phyloP scores from a whole-genome alignment of 1,140 invertebrate species.

The Solenopsis invicta region DNA sequence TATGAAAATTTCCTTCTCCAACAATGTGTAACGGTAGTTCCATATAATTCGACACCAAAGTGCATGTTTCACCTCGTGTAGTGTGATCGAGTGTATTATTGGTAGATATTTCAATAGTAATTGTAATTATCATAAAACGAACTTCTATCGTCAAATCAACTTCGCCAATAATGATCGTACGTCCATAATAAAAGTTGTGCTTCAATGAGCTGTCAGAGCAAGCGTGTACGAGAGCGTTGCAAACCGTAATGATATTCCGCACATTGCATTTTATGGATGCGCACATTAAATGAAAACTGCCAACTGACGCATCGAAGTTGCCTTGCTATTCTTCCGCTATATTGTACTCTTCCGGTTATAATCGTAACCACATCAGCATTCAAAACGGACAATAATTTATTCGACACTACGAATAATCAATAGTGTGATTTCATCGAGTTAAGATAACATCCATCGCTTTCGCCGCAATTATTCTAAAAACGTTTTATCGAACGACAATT shows the following conservation, averaged over 20 bases:
- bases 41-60: background rate
- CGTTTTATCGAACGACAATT: background rate
- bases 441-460: conserved; percentile 8
- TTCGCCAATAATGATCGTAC: conserved; percentile 8
- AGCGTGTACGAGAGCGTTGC: background rate
- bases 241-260: conserved; percentile 40
- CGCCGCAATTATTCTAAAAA: background rate
- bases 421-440: conserved; percentile 1
- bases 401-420: background rate
- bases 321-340: background rate
- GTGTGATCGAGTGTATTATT: background rate
- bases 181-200: conserved; percentile 38
- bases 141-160: conserved; percentile 27
- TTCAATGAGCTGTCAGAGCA: conserved; percentile 39
- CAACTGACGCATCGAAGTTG: background rate
- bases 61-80: background rate
- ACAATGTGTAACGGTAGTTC: background rate
- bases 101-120: conserved; percentile 10
- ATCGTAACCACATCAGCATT: background rate
- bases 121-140: conserved; percentile 49
- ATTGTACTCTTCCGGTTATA: conserved; percentile 12
- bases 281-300: conserved; percentile 48
- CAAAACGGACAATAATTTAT: conserved; percentile 25
- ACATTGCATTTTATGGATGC: conserved; percentile 44
- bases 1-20: conserved; percentile 22